phyloP scores from a whole-genome alignment of 2,113 vertebrate species.

The Bombycilla garrulus region DNA sequence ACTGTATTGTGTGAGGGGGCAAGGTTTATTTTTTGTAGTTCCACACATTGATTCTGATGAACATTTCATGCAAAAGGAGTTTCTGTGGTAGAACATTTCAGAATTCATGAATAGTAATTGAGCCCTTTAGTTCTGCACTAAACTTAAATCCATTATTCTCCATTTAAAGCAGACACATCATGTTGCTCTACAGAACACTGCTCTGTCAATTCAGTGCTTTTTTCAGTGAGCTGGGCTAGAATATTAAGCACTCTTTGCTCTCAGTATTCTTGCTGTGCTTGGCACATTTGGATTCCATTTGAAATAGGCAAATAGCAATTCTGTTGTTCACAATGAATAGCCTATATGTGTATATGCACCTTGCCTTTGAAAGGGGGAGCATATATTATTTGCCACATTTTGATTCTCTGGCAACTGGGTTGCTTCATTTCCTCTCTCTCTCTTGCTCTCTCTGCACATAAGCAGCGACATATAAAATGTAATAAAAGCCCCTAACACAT shows the following conservation, averaged over 20 bases:
- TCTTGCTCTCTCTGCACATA: neutral
- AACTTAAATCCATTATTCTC: constrained; percentile 82
- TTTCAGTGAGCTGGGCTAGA: constrained; percentile 68
- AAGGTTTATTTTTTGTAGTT: constrained; percentile 64
- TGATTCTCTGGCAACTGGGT: constrained; percentile 57
- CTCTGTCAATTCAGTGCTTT: constrained; percentile 71
- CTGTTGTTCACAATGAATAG: constrained; percentile 73
- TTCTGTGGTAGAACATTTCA: constrained; percentile 74
- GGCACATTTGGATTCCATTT: constrained; percentile 70
- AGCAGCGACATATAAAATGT: constrained; percentile 65
- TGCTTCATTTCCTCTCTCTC: constrained; percentile 44
- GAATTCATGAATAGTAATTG: constrained; percentile 80
- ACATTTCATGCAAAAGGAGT: constrained; percentile 77
- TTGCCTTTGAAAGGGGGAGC: constrained; percentile 63
- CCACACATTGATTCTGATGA: constrained; percentile 74
- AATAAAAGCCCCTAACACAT: constrained; percentile 42
- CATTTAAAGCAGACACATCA: constrained; percentile 78
- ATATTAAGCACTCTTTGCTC: constrained; percentile 73
- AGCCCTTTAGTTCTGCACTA: constrained; percentile 74
- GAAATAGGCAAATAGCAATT: constrained; percentile 77
- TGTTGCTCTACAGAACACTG: constrained; percentile 70
- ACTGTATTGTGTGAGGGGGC: constrained; percentile 4
- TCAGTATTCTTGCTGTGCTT: constrained; percentile 71
- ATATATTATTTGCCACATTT: constrained; percentile 59
- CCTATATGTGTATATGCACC: constrained; percentile 60